Conservation (phyloP, 2,113 vertebrate genomes). For the Cygnus buccinator region DNA sequence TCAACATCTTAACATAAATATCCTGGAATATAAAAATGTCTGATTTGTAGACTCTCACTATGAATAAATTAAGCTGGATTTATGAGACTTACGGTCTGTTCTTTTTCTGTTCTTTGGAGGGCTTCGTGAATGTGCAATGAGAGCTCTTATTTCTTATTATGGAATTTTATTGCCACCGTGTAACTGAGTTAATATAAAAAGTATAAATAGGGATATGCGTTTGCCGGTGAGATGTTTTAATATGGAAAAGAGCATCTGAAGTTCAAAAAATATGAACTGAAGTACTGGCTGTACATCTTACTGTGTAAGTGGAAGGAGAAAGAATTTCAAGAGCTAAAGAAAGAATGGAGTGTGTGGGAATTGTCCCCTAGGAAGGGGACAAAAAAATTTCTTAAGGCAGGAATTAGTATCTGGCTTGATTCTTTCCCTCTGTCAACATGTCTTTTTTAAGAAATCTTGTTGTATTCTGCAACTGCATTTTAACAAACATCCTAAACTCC, state of each 20-base stretch:
- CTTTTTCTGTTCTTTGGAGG: slow-evolving; percentile 39
- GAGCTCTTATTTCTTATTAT: slow-evolving; percentile 50
- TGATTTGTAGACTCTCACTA: slow-evolving; percentile 10
- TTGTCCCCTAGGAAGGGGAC: neutral
- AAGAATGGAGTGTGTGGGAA: neutral
- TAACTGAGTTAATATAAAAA: slow-evolving; percentile 50
- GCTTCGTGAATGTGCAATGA: slow-evolving; percentile 33
- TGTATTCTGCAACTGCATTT: neutral
- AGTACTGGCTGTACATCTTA: neutral
- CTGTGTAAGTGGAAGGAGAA: neutral
- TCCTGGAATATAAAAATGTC: slow-evolving; percentile 6
- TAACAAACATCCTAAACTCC: neutral
- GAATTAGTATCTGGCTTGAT: neutral
- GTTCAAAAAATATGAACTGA: slow-evolving; percentile 31
- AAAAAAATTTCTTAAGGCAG: neutral
- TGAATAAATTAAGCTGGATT: slow-evolving; percentile 69
- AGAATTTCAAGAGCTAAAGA: neutral
- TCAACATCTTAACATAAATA: slow-evolving; percentile 30
- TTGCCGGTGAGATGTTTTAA: slow-evolving; percentile 31
- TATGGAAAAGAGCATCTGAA: slow-evolving; percentile 19
- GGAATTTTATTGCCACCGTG: neutral
- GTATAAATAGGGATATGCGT: slow-evolving; percentile 44
- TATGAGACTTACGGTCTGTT: slow-evolving; percentile 16
- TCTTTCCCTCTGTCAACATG: neutral
- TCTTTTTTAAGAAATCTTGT: neutral